Evolutionary conservation across 2,113 vertebrate genomes (phyloP), one percentile per base, ranked within the genome.

Genomic region (Hiodon alosoides): DNA sequence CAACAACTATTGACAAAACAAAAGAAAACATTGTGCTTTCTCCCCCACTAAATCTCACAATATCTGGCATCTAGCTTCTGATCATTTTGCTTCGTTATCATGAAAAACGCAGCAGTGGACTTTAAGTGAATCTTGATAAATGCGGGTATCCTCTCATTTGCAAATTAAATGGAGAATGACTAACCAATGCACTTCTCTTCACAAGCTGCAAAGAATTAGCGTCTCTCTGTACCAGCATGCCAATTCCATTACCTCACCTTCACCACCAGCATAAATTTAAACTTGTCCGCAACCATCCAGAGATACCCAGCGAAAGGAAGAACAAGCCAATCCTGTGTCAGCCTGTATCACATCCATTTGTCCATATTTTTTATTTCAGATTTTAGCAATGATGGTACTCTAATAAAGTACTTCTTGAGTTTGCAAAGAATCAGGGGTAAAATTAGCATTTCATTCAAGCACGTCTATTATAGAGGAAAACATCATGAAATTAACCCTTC

Each of bases 281-380:
- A 77, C 70, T 77, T 66, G 54, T 70, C 46, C 57, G 72, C 72
- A 66, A 46, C 59, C 61, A 74, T 11, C 72, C 72, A 66, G 72
- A 53, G 16, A 65, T 65, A 64, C 10, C 48, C 61, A 51, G 13
- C 50, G 2, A 6, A 51, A 74, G 61, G n/a, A 66, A 17, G 54
- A 46, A 66, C 50, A 54, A 16, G 60, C 14, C 48, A 73, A 11
- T 52, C 16, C n/a, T 64, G 14, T 53, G 47, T 62, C 10, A 11
- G n/a, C 16, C n/a, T 64, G 14, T 53, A 66, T 62, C 10, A 48
- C 52, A 57, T n/a, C 52, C 65, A 17, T 69, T 31, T 31, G 31
- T 31, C 31, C 31, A 31, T 31, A 31, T 31, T 31, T 31, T 31
- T 31, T 31, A 31, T 31, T 31, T 31, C 31, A 31, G 31, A 31